These are phyloP conservation scores for Ennomos erosarius DNA, from an alignment of 2,888 invertebrate genomes.

Conservation along the genomic window DNA sequence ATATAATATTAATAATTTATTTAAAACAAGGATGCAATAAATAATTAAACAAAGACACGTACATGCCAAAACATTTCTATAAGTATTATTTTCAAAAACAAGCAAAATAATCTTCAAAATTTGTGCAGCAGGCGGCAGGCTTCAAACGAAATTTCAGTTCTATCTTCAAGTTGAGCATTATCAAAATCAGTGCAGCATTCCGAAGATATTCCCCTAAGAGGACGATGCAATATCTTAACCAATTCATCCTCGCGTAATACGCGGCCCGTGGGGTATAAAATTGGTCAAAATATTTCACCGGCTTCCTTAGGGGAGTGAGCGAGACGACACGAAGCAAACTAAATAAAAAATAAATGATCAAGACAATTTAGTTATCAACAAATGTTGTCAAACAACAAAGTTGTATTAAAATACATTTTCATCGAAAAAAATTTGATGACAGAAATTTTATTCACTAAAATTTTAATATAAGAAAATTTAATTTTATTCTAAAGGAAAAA, in stretches of 20 bases:
- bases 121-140: constrained; percentile 27
- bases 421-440: too few species aligned
- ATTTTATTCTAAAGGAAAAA: too few species aligned
- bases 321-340: constrained; percentile 8
- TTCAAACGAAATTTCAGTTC: constrained; percentile 1
- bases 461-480: too few species aligned
- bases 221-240: constrained; percentile 86
- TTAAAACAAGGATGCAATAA: too few species aligned
- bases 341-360: constrained; percentile 1
- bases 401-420: too few species aligned
- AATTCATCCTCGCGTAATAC: constrained; percentile 66
- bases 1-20: too few species aligned
- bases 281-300: constrained; percentile 85
- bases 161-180: background rate
- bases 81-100: too few species aligned
- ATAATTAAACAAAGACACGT: background rate
- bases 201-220: constrained; percentile 68
- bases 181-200: constrained; percentile 23
- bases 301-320: constrained; percentile 65
- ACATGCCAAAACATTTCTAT: background rate
- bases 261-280: constrained; percentile 61
- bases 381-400: too few species aligned
- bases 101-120: constrained; percentile 1
- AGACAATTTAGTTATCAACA: too few species aligned
- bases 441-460: too few species aligned